Conservation (phyloP, 2,113 vertebrate species). For the Naja naja region DNA sequence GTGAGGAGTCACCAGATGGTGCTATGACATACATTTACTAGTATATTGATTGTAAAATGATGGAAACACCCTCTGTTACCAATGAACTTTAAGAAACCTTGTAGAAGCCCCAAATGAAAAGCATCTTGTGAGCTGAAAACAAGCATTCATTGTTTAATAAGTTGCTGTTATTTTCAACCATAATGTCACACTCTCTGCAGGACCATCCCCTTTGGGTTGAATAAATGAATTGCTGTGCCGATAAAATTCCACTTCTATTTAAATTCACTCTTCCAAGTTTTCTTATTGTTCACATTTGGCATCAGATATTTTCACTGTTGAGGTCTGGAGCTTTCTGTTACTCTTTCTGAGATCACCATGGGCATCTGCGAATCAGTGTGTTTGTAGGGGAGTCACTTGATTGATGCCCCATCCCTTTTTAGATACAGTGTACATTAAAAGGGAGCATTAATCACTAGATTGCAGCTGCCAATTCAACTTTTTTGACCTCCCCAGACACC, state of each 20-base stretch:
- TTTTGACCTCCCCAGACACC: background rate
- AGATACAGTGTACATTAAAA: background rate
- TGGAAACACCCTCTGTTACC: conserved; percentile 37
- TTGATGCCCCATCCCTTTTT: background rate
- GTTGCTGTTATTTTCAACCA: conserved; percentile 59
- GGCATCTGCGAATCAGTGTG: background rate
- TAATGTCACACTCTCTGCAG: conserved; percentile 57
- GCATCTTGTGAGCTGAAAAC: conserved; percentile 43
- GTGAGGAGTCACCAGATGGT: background rate
- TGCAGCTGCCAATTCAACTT: background rate
- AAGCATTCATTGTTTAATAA: conserved; percentile 59
- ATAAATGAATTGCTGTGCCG: conserved; percentile 53
- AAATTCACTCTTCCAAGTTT: conserved; percentile 45
- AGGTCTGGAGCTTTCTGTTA: conserved; percentile 21
- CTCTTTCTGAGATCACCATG: conserved; percentile 22
- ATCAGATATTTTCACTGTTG: conserved; percentile 37
- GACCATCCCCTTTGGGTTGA: conserved; percentile 38
- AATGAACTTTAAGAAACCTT: conserved; percentile 61
- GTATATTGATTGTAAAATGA: conserved; percentile 54
- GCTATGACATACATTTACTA: conserved; percentile 46
- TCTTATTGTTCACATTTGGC: conserved; percentile 47
- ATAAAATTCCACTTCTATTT: conserved; percentile 43
- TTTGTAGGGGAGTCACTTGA: background rate
- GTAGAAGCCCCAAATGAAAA: conserved; percentile 57
- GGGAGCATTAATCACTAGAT: background rate